phyloP scores from a whole-genome alignment of 1,140 invertebrate genomes.

The Mamestra configurata region DNA sequence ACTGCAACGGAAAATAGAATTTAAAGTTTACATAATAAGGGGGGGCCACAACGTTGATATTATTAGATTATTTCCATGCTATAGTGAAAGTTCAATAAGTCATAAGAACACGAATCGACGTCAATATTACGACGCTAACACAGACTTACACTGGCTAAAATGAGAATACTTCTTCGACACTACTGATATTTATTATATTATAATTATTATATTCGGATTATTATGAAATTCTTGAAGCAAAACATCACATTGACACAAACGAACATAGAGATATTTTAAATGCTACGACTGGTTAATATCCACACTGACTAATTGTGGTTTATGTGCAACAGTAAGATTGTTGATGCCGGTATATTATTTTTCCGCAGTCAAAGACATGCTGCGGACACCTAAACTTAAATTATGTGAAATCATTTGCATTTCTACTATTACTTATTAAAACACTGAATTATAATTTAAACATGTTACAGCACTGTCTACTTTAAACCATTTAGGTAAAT shows the following conservation, averaged over 20 bases:
- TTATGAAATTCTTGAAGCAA: constrained; percentile 42
- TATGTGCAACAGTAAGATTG: constrained; percentile 39
- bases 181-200: constrained; percentile 39
- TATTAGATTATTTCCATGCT: neutral
- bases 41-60: neutral
- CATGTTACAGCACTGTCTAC: constrained; percentile 41
- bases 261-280: constrained; percentile 46
- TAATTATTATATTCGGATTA: constrained; percentile 40
- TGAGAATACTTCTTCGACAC: constrained; percentile 55
- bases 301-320: constrained; percentile 32
- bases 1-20: neutral
- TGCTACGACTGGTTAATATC: constrained; percentile 35
- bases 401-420: constrained; percentile 46
- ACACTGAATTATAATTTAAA: constrained; percentile 46
- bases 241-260: constrained; percentile 49
- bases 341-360: constrained; percentile 29
- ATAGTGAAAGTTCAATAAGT: constrained; percentile 49
- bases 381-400: constrained; percentile 38
- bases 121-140: constrained; percentile 72
- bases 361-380: neutral
- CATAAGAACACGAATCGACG: constrained; percentile 67
- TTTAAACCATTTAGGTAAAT: constrained; percentile 32
- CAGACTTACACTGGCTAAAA: constrained; percentile 68
- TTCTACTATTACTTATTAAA: constrained; percentile 33
- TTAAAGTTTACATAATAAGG: neutral